phyloP scores from a whole-genome alignment of 2,113 vertebrate species.

The Calidris pugnax region DNA sequence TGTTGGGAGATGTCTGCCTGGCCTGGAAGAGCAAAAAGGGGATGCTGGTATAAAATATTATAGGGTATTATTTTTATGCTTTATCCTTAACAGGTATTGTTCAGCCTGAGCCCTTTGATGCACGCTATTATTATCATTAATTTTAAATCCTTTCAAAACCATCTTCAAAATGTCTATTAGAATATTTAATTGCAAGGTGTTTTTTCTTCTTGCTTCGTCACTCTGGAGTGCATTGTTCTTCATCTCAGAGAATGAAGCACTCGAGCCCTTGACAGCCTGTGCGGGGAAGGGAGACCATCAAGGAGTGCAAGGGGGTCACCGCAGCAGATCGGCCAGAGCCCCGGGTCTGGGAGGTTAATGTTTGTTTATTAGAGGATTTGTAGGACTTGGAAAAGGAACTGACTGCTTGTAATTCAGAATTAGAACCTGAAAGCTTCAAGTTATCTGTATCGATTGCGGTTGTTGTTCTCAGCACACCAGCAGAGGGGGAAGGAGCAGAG shows the following conservation, averaged over 20 bases:
- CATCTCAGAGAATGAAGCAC: background rate
- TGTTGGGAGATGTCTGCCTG: background rate
- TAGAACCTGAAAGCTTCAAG: background rate
- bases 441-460: background rate
- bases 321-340: background rate
- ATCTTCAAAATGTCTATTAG: constrained; percentile 12
- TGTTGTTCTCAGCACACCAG: background rate
- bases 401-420: background rate
- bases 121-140: background rate
- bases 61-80: background rate
- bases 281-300: background rate
- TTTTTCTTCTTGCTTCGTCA: background rate
- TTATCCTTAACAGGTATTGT: background rate
- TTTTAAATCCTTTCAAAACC: constrained; percentile 23
- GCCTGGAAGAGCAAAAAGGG: background rate
- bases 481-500: background rate
- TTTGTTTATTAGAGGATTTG: background rate
- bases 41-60: background rate
- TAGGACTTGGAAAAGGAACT: background rate
- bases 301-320: background rate
- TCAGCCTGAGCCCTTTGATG: background rate
- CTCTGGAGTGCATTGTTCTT: background rate
- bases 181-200: constrained; percentile 53
- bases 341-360: background rate
- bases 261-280: background rate